Evolutionary conservation across 2,888 invertebrate species (phyloP), one percentile per base, ranked within the genome.

Genomic region (Eumacrocentrus americanus): DNA sequence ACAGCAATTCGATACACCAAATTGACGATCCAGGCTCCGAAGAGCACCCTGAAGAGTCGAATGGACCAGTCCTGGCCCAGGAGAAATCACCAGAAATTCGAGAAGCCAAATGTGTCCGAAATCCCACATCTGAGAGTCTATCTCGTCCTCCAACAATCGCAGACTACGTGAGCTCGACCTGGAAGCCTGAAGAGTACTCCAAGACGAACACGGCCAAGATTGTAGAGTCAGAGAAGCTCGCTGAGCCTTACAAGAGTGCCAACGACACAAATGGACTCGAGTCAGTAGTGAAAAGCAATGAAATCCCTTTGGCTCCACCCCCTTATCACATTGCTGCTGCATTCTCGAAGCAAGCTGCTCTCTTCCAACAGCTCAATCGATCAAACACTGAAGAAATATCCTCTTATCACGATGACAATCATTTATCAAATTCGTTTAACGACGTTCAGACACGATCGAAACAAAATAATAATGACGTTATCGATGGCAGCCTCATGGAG

Each of bases 251-350:
- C 47, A 75, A 73, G 61, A 68, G 60, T 53, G 44, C 53, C 18
- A 64, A 61, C 23, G 76, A 81, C 54, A 76, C 80, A 51, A 82
- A 83, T 62, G 75, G 76, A 38, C 62, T 62, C 12, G 12, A 65
- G 48, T 60, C 67, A 16, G 61, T 64, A 54, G 69, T 71, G n/a
- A 74, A 69, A 65, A 50, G 67, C n/a, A 74, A 72, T 23, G 74
- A 76, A 11, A 63, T 72, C 11, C 79, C 78, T 22, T 77, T 71
- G 2, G 74, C 73, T 72, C 92, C 92, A 12, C 92, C 92, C 1
- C 92, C 92, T 1, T 93, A 92, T 81, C 91, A 92, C 72, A 90
- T 92, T 73, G 92, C 92, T 23, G 91, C 92, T 20, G 89, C 88
- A 2, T 91, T 89, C 74, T 92, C 92, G 11, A 91, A 91, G 83